Percentiles rank a stretch among this genome's conserved stretches.
These are phyloP conservation scores for Cataglyphis hispanica DNA, from an alignment of 1,140 invertebrate genomes.

Conservation along the genomic window DNA sequence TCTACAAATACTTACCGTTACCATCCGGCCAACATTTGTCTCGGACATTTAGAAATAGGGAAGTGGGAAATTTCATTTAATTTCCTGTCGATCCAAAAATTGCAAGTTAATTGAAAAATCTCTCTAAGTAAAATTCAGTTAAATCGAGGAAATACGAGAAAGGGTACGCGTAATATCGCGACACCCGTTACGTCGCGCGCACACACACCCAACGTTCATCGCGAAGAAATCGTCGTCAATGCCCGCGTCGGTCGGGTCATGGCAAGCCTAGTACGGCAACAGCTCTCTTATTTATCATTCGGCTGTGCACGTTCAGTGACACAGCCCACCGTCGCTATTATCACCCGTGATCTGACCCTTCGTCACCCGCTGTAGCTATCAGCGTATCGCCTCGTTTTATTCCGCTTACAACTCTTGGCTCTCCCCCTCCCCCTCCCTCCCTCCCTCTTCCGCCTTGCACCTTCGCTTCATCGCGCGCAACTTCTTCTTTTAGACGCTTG, in stretches of 20 bases:
- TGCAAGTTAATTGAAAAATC: too few relatives aligned
- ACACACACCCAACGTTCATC: conserved; percentile 32
- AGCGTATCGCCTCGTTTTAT: conserved; percentile 38
- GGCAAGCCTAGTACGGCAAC: conserved; percentile 44
- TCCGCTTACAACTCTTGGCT: conserved; percentile 39
- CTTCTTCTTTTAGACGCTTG: not conserved
- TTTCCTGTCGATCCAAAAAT: not conserved
- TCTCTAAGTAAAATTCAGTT: too few relatives aligned
- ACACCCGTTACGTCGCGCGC: conserved; percentile 28
- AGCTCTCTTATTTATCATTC: conserved; percentile 58
- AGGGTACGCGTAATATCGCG: not conserved
- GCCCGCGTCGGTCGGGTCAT: conserved; percentile 13
- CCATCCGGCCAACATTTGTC: not conserved
- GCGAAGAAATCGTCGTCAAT: conserved; percentile 41
- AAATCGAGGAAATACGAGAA: too few relatives aligned
- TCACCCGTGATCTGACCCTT: conserved; percentile 43
- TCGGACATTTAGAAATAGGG: too few relatives aligned
- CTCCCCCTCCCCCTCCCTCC: conserved; percentile 8
- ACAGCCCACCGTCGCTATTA: conserved; percentile 44
- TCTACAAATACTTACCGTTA: not conserved
- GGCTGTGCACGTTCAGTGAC: conserved; percentile 23
- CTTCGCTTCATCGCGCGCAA: not conserved
- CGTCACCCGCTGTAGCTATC: conserved; percentile 23
- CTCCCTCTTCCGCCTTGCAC: not conserved
- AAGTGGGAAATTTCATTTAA: not conserved